Evolutionary conservation across 2,113 vertebrate genomes (phyloP).

Genomic region (Orthochromis indermauri): DNA sequence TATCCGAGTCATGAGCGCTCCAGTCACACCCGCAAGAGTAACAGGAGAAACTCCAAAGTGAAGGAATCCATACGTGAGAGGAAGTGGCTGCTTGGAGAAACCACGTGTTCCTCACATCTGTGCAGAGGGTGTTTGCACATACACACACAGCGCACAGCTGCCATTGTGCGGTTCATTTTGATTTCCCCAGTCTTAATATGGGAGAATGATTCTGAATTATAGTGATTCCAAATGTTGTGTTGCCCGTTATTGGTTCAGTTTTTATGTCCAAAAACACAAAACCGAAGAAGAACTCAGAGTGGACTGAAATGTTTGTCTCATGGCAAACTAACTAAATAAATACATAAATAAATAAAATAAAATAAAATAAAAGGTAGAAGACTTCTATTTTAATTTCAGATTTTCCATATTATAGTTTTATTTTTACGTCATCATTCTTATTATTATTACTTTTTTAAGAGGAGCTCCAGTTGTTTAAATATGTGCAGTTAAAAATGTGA

Average conservation of each 20-base stretch:
- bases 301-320: neutral
- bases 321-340: neutral
- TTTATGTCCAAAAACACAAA: neutral
- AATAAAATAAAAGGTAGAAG: neutral
- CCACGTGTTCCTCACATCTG: conserved; percentile 70
- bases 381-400: neutral
- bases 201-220: neutral
- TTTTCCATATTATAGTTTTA: neutral
- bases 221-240: neutral
- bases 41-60: conserved; percentile 18
- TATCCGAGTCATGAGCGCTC: neutral
- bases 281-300: neutral
- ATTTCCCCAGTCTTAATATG: neutral
- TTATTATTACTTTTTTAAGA: neutral
- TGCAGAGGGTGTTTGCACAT: neutral
- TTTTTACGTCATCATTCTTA: neutral
- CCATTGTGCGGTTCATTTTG: neutral
- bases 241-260: neutral
- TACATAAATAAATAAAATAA: neutral
- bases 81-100: conserved; percentile 53
- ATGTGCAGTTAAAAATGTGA: neutral
- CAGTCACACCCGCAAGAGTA: conserved; percentile 23
- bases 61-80: conserved; percentile 45
- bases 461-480: neutral
- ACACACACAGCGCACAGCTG: neutral